Evolutionary conservation across 2,113 vertebrate genomes (phyloP).

Genomic region (Hipposideros armiger): DNA sequence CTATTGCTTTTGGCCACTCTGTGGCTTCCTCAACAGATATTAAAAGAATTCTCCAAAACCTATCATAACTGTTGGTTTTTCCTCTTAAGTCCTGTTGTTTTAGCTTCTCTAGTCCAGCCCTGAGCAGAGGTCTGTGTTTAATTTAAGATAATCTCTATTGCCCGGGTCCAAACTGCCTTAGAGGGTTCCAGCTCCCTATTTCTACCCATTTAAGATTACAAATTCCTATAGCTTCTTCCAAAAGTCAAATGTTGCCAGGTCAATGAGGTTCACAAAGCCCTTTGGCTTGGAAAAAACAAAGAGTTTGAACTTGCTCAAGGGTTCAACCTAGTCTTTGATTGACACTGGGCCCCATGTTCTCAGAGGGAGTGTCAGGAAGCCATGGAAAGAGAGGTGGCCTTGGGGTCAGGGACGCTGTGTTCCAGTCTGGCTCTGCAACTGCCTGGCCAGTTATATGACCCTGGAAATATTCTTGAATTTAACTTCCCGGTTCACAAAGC

Average conservation of each 20-base stretch:
- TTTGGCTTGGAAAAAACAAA: neutral
- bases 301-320: neutral
- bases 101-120: neutral
- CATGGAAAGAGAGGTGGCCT: rapidly evolving
- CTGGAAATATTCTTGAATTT: conserved; percentile 44
- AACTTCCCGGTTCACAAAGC: neutral
- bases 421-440: neutral
- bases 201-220: neutral
- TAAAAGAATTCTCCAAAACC: conserved; percentile 50
- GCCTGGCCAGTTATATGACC: neutral
- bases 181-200: conserved; percentile 6
- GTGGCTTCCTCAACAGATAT: conserved; percentile 40
- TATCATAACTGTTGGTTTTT: conserved; percentile 58
- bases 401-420: neutral
- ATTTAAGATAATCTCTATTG: conserved; percentile 59
- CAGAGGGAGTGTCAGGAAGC: neutral
- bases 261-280: conserved; percentile 15
- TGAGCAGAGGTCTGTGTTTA: conserved; percentile 61
- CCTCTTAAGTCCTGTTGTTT: conserved; percentile 53
- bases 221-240: neutral
- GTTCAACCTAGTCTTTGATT: neutral
- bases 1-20: conserved; percentile 60
- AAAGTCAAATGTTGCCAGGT: conserved; percentile 12
- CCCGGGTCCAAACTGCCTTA: neutral
- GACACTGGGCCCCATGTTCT: neutral